Evolutionary conservation across 2,113 vertebrate genomes (phyloP).

Genomic region (Sus scrofa): DNA sequence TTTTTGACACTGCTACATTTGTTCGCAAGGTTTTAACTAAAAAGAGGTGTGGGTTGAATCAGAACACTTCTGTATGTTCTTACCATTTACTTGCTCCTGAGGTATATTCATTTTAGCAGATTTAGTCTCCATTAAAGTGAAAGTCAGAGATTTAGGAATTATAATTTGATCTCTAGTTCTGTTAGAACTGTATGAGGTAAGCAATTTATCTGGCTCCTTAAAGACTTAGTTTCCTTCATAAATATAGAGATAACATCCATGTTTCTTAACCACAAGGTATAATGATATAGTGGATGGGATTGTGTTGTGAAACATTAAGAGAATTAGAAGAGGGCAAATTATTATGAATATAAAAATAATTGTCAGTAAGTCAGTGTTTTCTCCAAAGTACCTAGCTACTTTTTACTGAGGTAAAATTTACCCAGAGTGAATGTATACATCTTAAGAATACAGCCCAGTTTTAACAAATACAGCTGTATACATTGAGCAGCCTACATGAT

Average conservation of each 20-base stretch:
- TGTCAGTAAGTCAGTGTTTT: slow-evolving; percentile 40
- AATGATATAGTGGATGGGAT: neutral
- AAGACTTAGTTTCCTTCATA: neutral
- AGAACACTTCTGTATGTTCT: neutral
- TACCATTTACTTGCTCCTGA: neutral
- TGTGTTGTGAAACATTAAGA: slow-evolving; percentile 15
- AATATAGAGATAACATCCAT: neutral
- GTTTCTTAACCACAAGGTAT: neutral
- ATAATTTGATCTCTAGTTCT: neutral
- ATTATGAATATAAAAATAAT: neutral
- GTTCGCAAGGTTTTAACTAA: slow-evolving; percentile 51
- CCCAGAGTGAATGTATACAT: neutral
- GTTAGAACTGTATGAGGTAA: neutral
- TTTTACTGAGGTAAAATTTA: slow-evolving; percentile 57
- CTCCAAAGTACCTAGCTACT: neutral
- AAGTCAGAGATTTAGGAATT: neutral
- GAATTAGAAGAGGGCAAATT: neutral
- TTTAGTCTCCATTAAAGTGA: neutral
- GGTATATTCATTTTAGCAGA: neutral
- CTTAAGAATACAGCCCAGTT: neutral
- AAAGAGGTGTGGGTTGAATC: neutral
- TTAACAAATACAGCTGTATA: neutral
- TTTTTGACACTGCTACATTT: slow-evolving; percentile 45
- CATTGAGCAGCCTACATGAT: neutral
- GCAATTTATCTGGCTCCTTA: neutral